These are phyloP conservation scores for Rhea pennata DNA, from an alignment of 2,113 vertebrate genomes.

Conservation along the genomic window DNA sequence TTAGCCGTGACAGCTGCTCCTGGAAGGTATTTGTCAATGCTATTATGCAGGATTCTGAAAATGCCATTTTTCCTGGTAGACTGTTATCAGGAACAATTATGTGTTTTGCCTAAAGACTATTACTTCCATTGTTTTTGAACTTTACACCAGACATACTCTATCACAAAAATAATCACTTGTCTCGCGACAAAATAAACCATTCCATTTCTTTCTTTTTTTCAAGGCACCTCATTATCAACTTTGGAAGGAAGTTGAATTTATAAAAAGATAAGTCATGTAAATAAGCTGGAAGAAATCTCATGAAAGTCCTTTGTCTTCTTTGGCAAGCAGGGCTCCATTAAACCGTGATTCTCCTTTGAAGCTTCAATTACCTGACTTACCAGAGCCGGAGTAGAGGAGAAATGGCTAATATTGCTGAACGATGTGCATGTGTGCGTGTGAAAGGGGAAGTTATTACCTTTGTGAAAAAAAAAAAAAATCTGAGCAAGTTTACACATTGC, in stretches of 20 bases:
- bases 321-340: slow-evolving; percentile 53
- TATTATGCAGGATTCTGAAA: slow-evolving; percentile 37
- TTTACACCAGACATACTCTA: slow-evolving; percentile 55
- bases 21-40: slow-evolving; percentile 47
- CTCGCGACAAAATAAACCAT: slow-evolving; percentile 44
- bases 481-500: slow-evolving; percentile 9
- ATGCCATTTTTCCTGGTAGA: neutral
- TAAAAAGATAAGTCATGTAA: slow-evolving; percentile 68
- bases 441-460: slow-evolving; percentile 1
- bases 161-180: slow-evolving; percentile 63
- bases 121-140: slow-evolving; percentile 59
- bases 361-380: slow-evolving; percentile 67
- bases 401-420: slow-evolving; percentile 44
- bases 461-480: neutral
- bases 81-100: slow-evolving; percentile 23
- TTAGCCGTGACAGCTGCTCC: neutral
- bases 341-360: slow-evolving; percentile 64
- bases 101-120: slow-evolving; percentile 40
- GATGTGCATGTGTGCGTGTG: neutral
- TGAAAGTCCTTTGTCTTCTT: slow-evolving; percentile 64
- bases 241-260: slow-evolving; percentile 71
- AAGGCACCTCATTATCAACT: slow-evolving; percentile 60
- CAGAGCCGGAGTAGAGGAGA: slow-evolving; percentile 4
- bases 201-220: slow-evolving; percentile 49
- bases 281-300: slow-evolving; percentile 66